These are phyloP conservation scores for Tapera naevia DNA, from an alignment of 2,797 vertebrate species.

Conservation along the genomic window DNA sequence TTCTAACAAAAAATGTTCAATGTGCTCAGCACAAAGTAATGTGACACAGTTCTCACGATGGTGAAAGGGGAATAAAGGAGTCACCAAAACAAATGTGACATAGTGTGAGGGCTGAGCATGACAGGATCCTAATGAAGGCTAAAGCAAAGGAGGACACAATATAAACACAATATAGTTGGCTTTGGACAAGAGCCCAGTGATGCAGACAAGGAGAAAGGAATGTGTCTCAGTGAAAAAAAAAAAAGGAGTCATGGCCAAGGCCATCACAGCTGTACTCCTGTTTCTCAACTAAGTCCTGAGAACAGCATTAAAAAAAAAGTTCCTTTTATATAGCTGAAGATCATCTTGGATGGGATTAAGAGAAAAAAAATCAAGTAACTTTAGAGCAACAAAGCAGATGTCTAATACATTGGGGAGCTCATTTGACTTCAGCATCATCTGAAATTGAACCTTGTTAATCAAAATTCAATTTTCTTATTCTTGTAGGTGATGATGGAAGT, in stretches of 20 bases:
- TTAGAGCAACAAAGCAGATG: not conserved
- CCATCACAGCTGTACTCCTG: conserved; percentile 35
- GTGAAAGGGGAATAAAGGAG: not conserved
- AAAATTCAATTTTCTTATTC: not conserved
- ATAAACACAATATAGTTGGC: conserved; percentile 35
- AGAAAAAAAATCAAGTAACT: not conserved
- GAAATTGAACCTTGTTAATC: not conserved
- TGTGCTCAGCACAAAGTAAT: not conserved
- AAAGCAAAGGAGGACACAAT: conserved; percentile 41
- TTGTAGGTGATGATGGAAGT: not conserved
- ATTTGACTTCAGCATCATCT: not conserved
- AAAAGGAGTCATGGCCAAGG: not conserved
- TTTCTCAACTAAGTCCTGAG: conserved; percentile 19
- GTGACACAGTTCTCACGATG: not conserved
- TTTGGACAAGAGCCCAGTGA: conserved; percentile 47
- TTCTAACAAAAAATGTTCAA: not conserved
- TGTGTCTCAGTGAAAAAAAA: conserved; percentile 25
- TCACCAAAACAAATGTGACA: conserved; percentile 22
- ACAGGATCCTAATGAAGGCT: conserved; percentile 4
- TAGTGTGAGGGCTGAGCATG: conserved; percentile 30
- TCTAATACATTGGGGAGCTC: not conserved
- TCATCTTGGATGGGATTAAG: not conserved
- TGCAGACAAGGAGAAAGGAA: conserved; percentile 50
- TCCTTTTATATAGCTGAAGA: conserved; percentile 6
- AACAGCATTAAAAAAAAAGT: conserved; percentile 20